These are phyloP conservation scores for Leptocoma aspasia DNA, from an alignment of 2,113 vertebrate genomes.

Conservation along the genomic window DNA sequence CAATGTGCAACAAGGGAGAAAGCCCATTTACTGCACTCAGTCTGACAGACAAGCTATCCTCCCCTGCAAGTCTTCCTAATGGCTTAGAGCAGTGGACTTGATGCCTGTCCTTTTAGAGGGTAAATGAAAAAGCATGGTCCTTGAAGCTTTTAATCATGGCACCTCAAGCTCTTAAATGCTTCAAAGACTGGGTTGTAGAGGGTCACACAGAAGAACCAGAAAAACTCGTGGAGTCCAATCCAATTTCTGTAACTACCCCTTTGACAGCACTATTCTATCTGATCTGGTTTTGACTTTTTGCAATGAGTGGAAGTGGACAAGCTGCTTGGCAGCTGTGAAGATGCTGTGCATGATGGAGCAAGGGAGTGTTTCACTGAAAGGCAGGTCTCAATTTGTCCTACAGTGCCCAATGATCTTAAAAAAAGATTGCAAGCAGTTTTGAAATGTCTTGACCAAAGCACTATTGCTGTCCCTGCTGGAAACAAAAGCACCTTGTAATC, in stretches of 20 bases:
- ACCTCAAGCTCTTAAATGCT: neutral
- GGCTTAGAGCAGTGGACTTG: neutral
- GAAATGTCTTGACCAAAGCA: neutral
- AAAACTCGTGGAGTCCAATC: neutral
- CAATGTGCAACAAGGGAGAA: neutral
- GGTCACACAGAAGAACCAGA: neutral
- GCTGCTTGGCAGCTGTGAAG: neutral
- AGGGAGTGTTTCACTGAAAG: neutral
- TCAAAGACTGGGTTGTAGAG: neutral
- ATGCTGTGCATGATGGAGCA: neutral
- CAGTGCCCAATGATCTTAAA: neutral
- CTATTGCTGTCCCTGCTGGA: neutral
- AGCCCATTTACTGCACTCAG: rapidly evolving
- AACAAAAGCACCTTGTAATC: constrained; percentile 39
- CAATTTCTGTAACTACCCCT: neutral
- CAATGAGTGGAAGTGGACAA: neutral
- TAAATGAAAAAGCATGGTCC: neutral
- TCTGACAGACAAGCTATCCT: neutral
- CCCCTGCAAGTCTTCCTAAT: neutral
- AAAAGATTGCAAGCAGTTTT: neutral
- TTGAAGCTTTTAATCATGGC: neutral
- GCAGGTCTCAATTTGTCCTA: constrained; percentile 10
- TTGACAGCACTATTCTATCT: neutral
- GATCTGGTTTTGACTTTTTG: neutral
- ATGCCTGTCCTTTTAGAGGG: neutral